These are phyloP conservation scores for Trochalopteron elliotii DNA, from an alignment of 2,113 vertebrate genomes.

Conservation along the genomic window DNA sequence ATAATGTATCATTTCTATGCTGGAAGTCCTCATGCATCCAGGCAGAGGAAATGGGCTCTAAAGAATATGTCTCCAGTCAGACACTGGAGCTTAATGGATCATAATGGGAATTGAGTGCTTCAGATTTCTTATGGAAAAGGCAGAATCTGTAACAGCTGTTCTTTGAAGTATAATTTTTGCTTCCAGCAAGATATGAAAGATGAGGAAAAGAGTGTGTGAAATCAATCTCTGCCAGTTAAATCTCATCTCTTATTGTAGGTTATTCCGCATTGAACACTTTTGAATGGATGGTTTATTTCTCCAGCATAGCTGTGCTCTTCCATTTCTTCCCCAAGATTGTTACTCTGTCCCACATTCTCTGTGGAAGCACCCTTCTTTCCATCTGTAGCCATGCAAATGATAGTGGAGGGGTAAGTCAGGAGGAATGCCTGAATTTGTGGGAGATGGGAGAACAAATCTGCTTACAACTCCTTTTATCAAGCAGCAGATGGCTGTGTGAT, in stretches of 20 bases:
- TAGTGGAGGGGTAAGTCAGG: background rate
- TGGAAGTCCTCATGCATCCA: background rate
- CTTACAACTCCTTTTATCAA: background rate
- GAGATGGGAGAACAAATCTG: background rate
- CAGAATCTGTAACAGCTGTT: background rate
- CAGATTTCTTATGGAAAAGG: background rate
- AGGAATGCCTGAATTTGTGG: background rate
- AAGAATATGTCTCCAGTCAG: fast-evolving
- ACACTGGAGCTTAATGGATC: background rate
- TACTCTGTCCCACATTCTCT: background rate
- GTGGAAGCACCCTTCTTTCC: background rate
- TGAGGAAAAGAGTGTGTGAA: background rate
- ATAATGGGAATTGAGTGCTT: background rate
- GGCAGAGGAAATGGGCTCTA: background rate
- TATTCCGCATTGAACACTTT: background rate
- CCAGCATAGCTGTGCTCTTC: background rate
- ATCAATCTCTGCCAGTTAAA: background rate
- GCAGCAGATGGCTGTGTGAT: background rate
- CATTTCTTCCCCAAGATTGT: background rate
- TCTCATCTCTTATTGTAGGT: background rate
- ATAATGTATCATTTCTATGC: background rate
- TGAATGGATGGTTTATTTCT: background rate
- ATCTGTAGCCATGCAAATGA: background rate
- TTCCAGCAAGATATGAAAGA: background rate
- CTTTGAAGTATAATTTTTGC: background rate